Conservation (phyloP, 2,888 invertebrate species). For the Nomada ferruginata region DNA sequence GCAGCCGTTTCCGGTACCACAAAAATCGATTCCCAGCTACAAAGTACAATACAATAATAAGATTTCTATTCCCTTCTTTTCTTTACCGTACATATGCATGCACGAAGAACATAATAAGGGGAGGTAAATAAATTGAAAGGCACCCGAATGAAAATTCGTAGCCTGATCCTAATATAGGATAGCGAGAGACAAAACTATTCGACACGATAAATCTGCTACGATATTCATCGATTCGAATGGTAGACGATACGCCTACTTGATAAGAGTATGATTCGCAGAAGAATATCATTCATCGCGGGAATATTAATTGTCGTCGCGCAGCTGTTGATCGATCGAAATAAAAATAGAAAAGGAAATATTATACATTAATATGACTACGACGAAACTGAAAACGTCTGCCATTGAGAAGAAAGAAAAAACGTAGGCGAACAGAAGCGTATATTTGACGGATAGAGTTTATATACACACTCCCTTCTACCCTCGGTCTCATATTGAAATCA, state of each 20-base stretch:
- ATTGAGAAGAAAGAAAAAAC: no score
- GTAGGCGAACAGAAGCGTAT: constrained; percentile 8
- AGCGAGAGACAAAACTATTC: constrained; percentile 21
- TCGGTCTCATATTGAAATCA: not conserved
- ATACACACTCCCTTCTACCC: constrained; percentile 3
- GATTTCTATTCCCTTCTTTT: not conserved
- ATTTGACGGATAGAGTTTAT: constrained; percentile 13
- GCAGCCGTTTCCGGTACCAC: not conserved
- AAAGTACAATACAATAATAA: not conserved
- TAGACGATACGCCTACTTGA: not conserved
- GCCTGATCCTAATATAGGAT: constrained; percentile 54
- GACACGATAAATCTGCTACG: no score
- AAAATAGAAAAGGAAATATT: not conserved
- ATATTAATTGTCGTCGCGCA: no score
- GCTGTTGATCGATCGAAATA: no score
- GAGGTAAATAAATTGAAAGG: no score
- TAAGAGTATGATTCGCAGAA: not conserved
- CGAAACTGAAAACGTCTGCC: no score
- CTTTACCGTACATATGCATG: not conserved
- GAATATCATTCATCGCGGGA: no score
- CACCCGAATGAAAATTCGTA: not conserved
- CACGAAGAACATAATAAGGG: no score
- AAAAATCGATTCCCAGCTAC: not conserved
- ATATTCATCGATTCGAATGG: constrained; percentile 1
- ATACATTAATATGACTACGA: no score